Conservation (phyloP, 2,797 vertebrate species). For the Poecilia wingei region DNA sequence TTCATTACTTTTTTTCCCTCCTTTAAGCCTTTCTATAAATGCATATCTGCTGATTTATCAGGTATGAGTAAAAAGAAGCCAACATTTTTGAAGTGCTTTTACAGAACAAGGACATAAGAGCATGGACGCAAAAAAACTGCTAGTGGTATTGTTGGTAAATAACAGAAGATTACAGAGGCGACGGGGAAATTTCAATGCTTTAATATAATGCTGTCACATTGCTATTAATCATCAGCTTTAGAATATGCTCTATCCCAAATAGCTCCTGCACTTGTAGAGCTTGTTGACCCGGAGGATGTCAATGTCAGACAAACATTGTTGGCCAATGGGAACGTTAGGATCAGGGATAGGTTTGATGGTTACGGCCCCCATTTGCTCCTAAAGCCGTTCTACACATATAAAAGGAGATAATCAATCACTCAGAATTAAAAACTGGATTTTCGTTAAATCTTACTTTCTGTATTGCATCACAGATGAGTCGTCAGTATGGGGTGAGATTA, state of each 20-base stretch:
- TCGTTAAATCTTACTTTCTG: slow-evolving; percentile 50
- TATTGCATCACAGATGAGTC: slow-evolving; percentile 87
- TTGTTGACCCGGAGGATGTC: slow-evolving; percentile 66
- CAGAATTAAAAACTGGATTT: background rate
- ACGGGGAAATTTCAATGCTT: background rate
- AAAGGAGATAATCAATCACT: background rate
- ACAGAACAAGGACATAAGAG: background rate
- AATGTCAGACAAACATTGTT: slow-evolving; percentile 40
- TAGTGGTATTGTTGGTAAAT: background rate
- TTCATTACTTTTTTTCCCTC: background rate
- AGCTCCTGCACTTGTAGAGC: slow-evolving; percentile 55
- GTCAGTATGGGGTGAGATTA: slow-evolving; percentile 78
- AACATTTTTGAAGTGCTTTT: background rate
- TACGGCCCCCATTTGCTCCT: rapidly evolving
- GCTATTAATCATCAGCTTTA: background rate
- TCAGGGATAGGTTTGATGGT: slow-evolving; percentile 65
- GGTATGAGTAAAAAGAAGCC: background rate
- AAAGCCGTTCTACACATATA: slow-evolving; percentile 59
- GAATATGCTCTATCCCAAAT: background rate
- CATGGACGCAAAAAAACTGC: background rate
- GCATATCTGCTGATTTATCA: background rate
- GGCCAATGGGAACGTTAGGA: slow-evolving; percentile 39
- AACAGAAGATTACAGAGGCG: background rate
- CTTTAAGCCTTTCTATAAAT: background rate
- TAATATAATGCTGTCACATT: slow-evolving; percentile 15